A percentile compares a stretch with the other conserved stretches of the same genome.
These are phyloP conservation scores for Itoplectis maculator DNA, from an alignment of 2,888 invertebrate species.

Conservation along the genomic window DNA sequence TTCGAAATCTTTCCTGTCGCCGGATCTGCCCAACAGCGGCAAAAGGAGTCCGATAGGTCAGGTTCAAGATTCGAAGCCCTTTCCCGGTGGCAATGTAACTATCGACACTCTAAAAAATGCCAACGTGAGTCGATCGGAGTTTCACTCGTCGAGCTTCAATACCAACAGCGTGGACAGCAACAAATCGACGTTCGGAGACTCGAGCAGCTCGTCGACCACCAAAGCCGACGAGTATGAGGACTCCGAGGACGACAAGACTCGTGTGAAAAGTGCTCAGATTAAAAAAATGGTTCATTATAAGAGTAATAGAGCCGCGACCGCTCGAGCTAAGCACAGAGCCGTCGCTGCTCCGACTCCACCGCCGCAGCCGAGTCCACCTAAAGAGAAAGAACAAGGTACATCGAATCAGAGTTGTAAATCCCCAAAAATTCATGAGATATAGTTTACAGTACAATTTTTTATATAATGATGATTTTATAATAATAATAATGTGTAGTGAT, in stretches of 20 bases:
- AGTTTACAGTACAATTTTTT: too few species aligned
- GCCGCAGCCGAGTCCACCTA: conserved; percentile 86
- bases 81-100: conserved; percentile 49
- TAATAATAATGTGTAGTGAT: too few species aligned
- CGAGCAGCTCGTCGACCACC: conserved; percentile 76
- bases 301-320: conserved; percentile 88
- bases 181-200: conserved; percentile 78
- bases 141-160: conserved; percentile 48
- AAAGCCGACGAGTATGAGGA: conserved; percentile 71
- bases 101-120: conserved; percentile 31
- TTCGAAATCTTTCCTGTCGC: conserved; percentile 42
- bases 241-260: conserved; percentile 75
- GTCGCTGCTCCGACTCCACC: conserved; percentile 84
- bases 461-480: too few species aligned
- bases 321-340: conserved; percentile 87
- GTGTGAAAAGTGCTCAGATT: conserved; percentile 79
- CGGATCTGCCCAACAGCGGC: conserved; percentile 31
- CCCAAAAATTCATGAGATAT: too few species aligned
- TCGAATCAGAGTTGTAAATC: too few species aligned
- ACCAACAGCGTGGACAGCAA: conserved; percentile 78
- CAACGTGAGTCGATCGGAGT: conserved; percentile 53
- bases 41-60: conserved; percentile 44
- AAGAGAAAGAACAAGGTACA: conserved; percentile 90
- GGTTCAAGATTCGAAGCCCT: conserved; percentile 55
- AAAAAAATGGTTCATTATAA: conserved; percentile 85